Evolutionary conservation across 2,888 invertebrate genomes (phyloP).

Genomic region (Mesorhabditis spiculigera): DNA sequence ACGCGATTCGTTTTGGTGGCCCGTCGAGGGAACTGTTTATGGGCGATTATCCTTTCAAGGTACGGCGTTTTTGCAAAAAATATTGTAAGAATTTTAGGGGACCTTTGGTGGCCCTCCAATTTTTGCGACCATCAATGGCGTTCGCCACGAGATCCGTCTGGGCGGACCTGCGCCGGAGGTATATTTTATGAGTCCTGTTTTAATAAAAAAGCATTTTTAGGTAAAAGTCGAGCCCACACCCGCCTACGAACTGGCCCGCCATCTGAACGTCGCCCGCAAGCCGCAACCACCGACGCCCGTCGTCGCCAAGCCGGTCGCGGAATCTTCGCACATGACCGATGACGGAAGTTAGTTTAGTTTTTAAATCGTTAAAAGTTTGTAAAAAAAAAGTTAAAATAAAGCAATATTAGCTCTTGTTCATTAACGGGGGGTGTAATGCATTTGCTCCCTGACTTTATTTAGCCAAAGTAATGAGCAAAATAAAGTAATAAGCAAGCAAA

Average conservation of each 20-base stretch:
- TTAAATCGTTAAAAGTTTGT: too few relatives aligned
- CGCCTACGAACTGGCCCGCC: constrained; percentile 70
- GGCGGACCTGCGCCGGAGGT: constrained; percentile 90
- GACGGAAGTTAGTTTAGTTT: too few relatives aligned
- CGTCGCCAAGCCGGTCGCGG: too few relatives aligned
- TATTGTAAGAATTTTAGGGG: constrained; percentile 3
- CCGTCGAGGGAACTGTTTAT: constrained; percentile 86
- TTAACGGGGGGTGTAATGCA: too few relatives aligned
- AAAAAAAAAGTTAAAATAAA: too few relatives aligned
- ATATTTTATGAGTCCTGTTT: not conserved
- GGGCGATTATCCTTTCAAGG: constrained; percentile 83
- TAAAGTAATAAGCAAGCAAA: too few relatives aligned
- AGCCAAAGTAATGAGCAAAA: too few relatives aligned
- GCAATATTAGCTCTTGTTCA: too few relatives aligned
- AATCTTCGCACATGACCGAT: too few relatives aligned
- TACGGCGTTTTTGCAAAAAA: constrained; percentile 69
- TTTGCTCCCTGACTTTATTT: too few relatives aligned
- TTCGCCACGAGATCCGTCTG: constrained; percentile 75
- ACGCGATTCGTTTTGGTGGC: constrained; percentile 79
- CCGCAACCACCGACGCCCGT: not conserved
- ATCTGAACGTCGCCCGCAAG: constrained; percentile 12
- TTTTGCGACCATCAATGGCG: constrained; percentile 75
- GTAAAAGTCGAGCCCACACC: constrained; percentile 75
- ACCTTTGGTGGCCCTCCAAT: constrained; percentile 72
- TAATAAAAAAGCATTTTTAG: not conserved